Evolutionary conservation across 2,797 vertebrate species (phyloP), one percentile per base, ranked within the genome.

Genomic region (Sebastes melanostomus): DNA sequence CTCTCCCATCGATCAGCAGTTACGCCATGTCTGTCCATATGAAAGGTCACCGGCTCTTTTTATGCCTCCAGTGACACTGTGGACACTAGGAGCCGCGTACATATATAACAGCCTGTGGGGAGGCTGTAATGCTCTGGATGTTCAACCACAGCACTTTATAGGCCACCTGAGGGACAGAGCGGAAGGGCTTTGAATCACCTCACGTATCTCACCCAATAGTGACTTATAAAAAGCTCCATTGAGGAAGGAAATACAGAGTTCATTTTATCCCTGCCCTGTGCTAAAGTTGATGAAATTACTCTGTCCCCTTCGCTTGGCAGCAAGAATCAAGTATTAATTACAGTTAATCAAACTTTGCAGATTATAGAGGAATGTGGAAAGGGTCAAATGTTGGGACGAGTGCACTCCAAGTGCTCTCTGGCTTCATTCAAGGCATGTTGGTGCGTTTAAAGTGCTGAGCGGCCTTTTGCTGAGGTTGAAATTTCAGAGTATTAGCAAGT

Each of bases 401-500:
- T 74, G 78, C 81, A 58, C 84, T 80, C 27, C 6, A 6, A 72
- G 38, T 30, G 79, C 52, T 77, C 12, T 9, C 71, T 10, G 66
- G 81, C 71, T 89, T 75, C 34, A 58, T 80, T 84, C 52, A 16
- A 55, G 29, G 82, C 79, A 81, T 89, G 83, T 78, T 78, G 85
- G 81, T 83, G 85, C 59, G 8, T 89, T 89, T 71, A 82, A 86
- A 88, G 76, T 87, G 84, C 90, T 83, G 83, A 86, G 82, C 22
- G 5, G 78, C 69, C 81, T 88, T 91, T 88, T 93, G 91, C 92
- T 94, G 92, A 94, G 86, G 80, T 86, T 72, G 87, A 86, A 91
- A 82, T 86, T 94, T 92, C 50, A 20, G 80, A 84, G 84, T 89
- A 92, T 94, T 95, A 92, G 87, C 90, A 90, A 91, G 92, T 94